These are phyloP conservation scores for Cynaeus angustus DNA, from an alignment of 2,888 invertebrate genomes.

Conservation along the genomic window DNA sequence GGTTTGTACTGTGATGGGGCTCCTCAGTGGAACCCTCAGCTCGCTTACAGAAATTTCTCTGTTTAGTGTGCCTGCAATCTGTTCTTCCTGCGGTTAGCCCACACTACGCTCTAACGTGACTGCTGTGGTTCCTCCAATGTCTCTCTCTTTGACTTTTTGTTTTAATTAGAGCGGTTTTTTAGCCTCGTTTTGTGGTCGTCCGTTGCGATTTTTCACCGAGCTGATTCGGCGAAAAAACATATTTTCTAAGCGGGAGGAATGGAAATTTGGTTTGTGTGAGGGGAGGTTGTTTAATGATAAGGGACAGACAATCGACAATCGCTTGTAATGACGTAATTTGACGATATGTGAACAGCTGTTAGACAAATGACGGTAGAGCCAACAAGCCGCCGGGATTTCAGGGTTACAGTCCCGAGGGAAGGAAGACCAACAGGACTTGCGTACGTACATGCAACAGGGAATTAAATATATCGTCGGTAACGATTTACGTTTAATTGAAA, in stretches of 20 bases:
- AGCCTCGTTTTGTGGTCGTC: constrained; percentile 42
- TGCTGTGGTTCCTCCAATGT: constrained; percentile 40
- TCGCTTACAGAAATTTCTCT: constrained; percentile 41
- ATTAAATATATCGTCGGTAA: constrained; percentile 37
- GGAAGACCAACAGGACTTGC: constrained; percentile 40
- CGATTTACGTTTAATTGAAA: constrained; percentile 44
- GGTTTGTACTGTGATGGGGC: constrained; percentile 68
- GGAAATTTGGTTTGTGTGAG: not conserved
- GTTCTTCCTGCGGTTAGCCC: constrained; percentile 49
- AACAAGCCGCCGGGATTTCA: constrained; percentile 69
- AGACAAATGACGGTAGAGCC: constrained; percentile 70
- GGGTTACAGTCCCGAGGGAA: constrained; percentile 60
- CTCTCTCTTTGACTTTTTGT: constrained; percentile 45
- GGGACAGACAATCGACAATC: constrained; percentile 65
- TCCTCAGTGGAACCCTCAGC: constrained; percentile 54
- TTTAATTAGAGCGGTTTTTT: constrained; percentile 50
- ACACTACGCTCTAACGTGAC: constrained; percentile 37
- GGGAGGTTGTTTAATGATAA: constrained; percentile 48
- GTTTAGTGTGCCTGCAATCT: constrained; percentile 49
- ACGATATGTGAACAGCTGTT: constrained; percentile 73
- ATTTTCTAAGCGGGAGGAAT: not conserved
- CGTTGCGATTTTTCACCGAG: constrained; percentile 21
- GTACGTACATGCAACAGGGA: constrained; percentile 32
- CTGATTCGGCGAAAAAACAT: constrained; percentile 23
- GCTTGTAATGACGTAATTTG: constrained; percentile 71